A percentile compares a stretch with the other conserved stretches of the same genome.
These are phyloP conservation scores for Rhinoptilus africanus DNA, from an alignment of 2,113 vertebrate species.

Conservation along the genomic window DNA sequence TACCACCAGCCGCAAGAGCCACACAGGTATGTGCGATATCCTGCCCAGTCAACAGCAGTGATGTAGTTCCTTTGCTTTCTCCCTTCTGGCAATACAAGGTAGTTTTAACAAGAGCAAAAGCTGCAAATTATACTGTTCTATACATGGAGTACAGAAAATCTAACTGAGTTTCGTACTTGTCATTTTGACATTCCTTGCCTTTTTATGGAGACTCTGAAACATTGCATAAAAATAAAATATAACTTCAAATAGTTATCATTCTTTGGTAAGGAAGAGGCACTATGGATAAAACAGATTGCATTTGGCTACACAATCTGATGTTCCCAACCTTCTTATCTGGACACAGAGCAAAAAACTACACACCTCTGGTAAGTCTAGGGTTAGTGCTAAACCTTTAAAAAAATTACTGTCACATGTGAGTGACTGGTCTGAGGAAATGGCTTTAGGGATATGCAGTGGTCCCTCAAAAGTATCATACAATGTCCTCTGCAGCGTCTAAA, in stretches of 20 bases:
- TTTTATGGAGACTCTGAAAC: background rate
- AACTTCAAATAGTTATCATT: background rate
- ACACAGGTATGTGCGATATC: rapidly evolving
- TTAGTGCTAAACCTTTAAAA: background rate
- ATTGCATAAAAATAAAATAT: background rate
- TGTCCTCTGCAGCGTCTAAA: background rate
- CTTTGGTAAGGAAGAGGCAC: background rate
- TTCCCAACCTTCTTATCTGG: background rate
- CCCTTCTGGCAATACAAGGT: background rate
- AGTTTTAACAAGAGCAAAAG: background rate
- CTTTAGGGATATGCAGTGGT: background rate
- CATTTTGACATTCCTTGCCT: background rate
- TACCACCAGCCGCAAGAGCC: background rate
- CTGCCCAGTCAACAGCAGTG: background rate
- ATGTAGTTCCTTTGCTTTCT: background rate
- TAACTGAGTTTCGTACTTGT: background rate
- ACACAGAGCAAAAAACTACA: background rate
- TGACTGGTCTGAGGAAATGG: background rate
- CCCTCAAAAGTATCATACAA: background rate
- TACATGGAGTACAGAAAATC: background rate
- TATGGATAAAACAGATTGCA: background rate
- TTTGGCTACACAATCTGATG: background rate
- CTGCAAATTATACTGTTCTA: background rate
- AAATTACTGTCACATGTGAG: background rate
- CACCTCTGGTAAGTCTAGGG: background rate